Evolutionary conservation across 2,888 invertebrate genomes (phyloP), one percentile per base, ranked within the genome.

Genomic region (Cheilosia vulpina): DNA sequence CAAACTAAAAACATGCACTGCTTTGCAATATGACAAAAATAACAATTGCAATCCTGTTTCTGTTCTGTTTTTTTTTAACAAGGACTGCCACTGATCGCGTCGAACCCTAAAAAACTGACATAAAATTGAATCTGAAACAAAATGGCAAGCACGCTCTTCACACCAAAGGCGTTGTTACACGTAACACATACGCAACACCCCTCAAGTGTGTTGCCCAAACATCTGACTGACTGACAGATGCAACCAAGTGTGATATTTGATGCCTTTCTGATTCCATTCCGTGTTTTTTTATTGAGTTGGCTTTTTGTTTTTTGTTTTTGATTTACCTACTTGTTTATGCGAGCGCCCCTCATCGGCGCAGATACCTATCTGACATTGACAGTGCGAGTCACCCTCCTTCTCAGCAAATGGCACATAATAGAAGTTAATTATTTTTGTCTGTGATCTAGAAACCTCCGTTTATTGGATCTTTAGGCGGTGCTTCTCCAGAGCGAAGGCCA

Each of bases 351-450:
- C 63, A 69, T 65, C 78, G 19, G 43, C 38, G 34, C 73, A 62
- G 38, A 75, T 66, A 66, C 71, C 24, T 77, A 78, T 62, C 78
- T 58, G 62, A 69, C 58, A 79, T 75, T 60, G 73, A 83, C 83
- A 69, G 62, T 13, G 55, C 58, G 17, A n/a, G 52, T 34, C 55
- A n/a, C 13, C 38, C 11, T 38, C 19, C 21, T 17, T 11, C 13
- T 68, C 21, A 13, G 58, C 75, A 84, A 84, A 84, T 80, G 79
- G 71, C 75, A 84, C 71, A 84, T 80, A 84, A 84, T 84, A 84
- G 84, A 84, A 84, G 84, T 84, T 84, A 84, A 84, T 84, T 84
- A 84, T 84, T 84, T 84, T 84, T 76, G 75, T 84, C 69, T 71
- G 27, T 24, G 9, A 75, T 79, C 57, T 19, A 31, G 68, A 63